These are phyloP conservation scores for Eupeodes latifasciatus DNA, from an alignment of 2,888 invertebrate species.

Conservation along the genomic window DNA sequence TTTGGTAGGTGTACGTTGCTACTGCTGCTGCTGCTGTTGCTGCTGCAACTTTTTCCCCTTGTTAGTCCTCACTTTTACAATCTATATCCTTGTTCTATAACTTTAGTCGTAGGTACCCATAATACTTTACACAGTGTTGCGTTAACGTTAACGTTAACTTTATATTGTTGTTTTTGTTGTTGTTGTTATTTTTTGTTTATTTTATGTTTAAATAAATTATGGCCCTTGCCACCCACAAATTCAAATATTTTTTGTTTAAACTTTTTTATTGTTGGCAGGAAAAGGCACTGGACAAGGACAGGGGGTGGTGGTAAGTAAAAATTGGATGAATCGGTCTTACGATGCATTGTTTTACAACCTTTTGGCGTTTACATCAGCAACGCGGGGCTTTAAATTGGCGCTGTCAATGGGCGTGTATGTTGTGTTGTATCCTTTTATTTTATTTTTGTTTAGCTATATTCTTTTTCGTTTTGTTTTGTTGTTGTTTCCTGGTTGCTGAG, in stretches of 20 bases:
- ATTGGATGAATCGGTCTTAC: constrained; percentile 31
- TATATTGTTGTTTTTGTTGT: constrained; percentile 11
- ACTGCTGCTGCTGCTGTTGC: constrained; percentile 11
- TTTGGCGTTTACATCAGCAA: constrained; percentile 37
- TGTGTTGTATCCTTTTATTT: neutral
- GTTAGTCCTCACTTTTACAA: constrained; percentile 12
- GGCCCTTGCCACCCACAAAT: constrained; percentile 39
- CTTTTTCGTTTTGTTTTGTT: neutral
- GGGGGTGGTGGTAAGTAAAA: neutral
- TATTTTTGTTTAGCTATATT: neutral
- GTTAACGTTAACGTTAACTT: constrained; percentile 46
- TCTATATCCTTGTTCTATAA: constrained; percentile 18
- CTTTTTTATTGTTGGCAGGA: neutral
- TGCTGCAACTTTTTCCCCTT: constrained; percentile 30
- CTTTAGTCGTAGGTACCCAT: neutral
- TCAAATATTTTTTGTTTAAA: neutral
- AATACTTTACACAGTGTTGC: constrained; percentile 36
- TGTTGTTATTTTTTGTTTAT: constrained; percentile 32
- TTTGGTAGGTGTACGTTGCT: neutral
- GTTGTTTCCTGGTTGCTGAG: neutral
- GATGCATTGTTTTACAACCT: constrained; percentile 47
- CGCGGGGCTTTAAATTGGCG: constrained; percentile 45
- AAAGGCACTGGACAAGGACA: too few relatives aligned
- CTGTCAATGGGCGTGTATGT: constrained; percentile 58
- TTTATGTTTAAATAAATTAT: constrained; percentile 74